These are phyloP conservation scores for Cataglyphis albicans DNA, from an alignment of 2,888 invertebrate species.

Conservation along the genomic window DNA sequence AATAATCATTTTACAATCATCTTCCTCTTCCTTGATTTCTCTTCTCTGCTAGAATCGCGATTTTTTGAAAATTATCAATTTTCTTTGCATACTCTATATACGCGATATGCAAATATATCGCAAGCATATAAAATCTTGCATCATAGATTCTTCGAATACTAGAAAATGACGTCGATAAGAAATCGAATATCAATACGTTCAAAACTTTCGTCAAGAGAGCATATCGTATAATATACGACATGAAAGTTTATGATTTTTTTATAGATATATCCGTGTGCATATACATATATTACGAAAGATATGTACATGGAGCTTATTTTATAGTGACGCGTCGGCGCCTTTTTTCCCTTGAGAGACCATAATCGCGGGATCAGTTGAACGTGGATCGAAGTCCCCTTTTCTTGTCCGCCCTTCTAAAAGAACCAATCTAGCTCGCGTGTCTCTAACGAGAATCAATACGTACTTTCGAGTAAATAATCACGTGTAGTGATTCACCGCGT, in stretches of 20 bases:
- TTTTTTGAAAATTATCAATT: conserved; percentile 9
- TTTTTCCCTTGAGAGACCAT: conserved; percentile 67
- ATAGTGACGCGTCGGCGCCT: conserved; percentile 78
- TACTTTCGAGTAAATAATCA: conserved; percentile 61
- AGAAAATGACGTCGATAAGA: conserved; percentile 36
- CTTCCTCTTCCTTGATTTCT: conserved; percentile 17
- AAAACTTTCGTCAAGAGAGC: conserved; percentile 44
- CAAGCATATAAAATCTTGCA: not conserved
- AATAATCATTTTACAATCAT: conserved; percentile 68
- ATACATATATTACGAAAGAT: conserved; percentile 2
- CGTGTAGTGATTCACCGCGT: conserved; percentile 36
- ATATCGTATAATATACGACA: conserved; percentile 63
- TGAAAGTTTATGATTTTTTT: conserved; percentile 62
- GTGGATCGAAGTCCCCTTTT: conserved; percentile 69
- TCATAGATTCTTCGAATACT: not conserved
- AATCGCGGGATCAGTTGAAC: conserved; percentile 78
- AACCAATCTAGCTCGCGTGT: conserved; percentile 62
- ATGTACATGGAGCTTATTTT: conserved; percentile 73
- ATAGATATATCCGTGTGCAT: conserved; percentile 25
- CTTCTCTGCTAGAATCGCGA: not conserved
- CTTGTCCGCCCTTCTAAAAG: conserved; percentile 64
- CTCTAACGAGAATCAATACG: conserved; percentile 55
- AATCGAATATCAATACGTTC: conserved; percentile 45
- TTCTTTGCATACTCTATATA: not conserved
- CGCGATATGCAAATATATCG: not conserved